phyloP scores from a whole-genome alignment of 2,797 vertebrate species.

The Austrolebias charrua region DNA sequence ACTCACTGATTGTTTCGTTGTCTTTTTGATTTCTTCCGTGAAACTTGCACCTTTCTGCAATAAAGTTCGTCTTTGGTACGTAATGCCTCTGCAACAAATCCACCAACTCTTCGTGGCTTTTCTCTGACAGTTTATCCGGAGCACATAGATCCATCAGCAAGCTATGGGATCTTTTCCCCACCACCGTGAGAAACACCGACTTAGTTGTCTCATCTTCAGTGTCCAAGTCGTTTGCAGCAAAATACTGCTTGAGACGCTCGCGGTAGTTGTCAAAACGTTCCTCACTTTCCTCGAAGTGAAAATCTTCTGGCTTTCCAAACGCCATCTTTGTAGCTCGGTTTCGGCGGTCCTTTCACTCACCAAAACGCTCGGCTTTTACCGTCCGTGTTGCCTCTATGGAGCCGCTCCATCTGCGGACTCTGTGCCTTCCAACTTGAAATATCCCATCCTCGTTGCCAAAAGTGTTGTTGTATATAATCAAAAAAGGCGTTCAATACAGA shows the following conservation, averaged over 20 bases:
- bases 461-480: too few species aligned
- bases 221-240: neutral
- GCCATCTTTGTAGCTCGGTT: neutral
- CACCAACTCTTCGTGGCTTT: neutral
- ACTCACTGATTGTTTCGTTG: neutral
- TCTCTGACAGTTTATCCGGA: neutral
- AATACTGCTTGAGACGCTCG: neutral
- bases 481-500: too few species aligned
- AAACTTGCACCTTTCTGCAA: slow-evolving; percentile 5
- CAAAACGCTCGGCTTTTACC: neutral
- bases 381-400: too few species aligned
- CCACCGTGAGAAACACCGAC: neutral
- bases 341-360: neutral
- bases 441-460: too few species aligned
- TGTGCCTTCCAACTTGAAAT: too few species aligned
- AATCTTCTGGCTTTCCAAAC: neutral
- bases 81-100: neutral
- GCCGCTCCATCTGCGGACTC: too few species aligned
- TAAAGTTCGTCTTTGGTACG: neutral
- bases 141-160: slow-evolving; percentile 2
- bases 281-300: slow-evolving; percentile 3
- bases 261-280: neutral
- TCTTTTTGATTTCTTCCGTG: neutral
- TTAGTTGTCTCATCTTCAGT: neutral
- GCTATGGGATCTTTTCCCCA: neutral